A percentile compares a stretch with the other conserved stretches of the same genome.
Evolutionary conservation across 2,888 invertebrate species (phyloP).

Genomic region (Sialis lutaria): DNA sequence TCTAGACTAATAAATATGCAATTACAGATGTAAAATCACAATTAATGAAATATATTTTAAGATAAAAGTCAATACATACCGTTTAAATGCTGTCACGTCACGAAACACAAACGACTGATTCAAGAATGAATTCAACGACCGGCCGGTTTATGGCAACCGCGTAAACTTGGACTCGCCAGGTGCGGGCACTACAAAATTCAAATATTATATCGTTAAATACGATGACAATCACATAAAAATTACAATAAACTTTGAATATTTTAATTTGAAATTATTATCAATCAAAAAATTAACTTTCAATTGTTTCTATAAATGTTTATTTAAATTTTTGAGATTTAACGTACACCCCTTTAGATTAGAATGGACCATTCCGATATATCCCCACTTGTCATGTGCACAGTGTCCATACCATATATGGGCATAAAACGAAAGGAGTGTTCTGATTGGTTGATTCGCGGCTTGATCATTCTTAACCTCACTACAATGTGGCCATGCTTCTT

Average conservation of each 20-base stretch:
- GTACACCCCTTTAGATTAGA: background rate
- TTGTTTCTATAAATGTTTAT: slow-evolving; percentile 6
- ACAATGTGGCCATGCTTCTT: slow-evolving; percentile 1
- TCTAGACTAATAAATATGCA: no score
- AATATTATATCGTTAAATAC: background rate
- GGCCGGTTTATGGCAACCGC: slow-evolving; percentile 20
- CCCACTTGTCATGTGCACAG: slow-evolving; percentile 36
- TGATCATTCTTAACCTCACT: slow-evolving; percentile 8
- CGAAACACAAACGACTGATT: slow-evolving; percentile 21
- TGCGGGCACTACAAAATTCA: background rate
- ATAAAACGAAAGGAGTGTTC: slow-evolving; percentile 46
- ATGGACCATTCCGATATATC: slow-evolving; percentile 11
- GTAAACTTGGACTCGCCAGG: slow-evolving; percentile 13
- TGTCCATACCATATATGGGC: slow-evolving; percentile 70
- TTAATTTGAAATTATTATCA: no score
- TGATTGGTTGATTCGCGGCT: slow-evolving; percentile 38
- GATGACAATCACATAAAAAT: no score
- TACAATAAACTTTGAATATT: no score
- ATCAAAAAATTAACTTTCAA: slow-evolving; percentile 4
- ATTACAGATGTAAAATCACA: no score
- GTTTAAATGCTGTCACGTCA: slow-evolving; percentile 23
- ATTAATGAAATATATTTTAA: no score
- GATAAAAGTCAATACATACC: slow-evolving; percentile 16
- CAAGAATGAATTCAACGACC: slow-evolving; percentile 23
- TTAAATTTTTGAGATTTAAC: background rate